These are phyloP conservation scores for Drosophila watanabei DNA, from an alignment of 1,140 invertebrate genomes.

Conservation along the genomic window DNA sequence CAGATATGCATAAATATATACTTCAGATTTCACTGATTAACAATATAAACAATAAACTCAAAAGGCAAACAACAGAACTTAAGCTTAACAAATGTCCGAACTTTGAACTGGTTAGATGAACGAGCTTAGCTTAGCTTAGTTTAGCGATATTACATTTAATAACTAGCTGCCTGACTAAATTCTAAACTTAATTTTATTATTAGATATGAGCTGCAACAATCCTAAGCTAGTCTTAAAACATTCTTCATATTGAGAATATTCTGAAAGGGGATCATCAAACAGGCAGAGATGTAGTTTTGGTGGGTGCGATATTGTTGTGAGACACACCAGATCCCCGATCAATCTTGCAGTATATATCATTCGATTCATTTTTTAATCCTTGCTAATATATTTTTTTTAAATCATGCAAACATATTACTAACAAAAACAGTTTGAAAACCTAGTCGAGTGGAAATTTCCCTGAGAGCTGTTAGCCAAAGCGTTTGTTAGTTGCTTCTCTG, in stretches of 20 bases:
- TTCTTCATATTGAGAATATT: neutral
- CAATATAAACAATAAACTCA: slow-evolving; percentile 38
- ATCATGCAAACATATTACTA: neutral
- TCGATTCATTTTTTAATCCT: neutral
- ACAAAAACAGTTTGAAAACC: neutral
- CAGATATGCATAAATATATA: slow-evolving; percentile 52
- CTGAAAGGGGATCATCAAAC: neutral
- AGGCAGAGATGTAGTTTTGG: neutral
- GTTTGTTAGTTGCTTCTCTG: slow-evolving; percentile 12
- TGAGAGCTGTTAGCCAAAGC: neutral
- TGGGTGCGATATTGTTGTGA: too few relatives aligned
- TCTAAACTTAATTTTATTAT: neutral
- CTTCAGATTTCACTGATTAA: slow-evolving; percentile 10
- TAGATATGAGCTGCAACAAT: neutral
- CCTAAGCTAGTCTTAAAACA: neutral
- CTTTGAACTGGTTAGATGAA: slow-evolving; percentile 50
- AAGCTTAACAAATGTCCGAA: slow-evolving; percentile 21
- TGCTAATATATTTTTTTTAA: neutral
- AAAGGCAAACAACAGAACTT: slow-evolving; percentile 49
- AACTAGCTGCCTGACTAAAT: neutral
- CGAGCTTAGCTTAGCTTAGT: slow-evolving; percentile 37
- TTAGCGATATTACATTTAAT: slow-evolving; percentile 21
- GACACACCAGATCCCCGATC: neutral
- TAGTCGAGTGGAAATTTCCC: neutral
- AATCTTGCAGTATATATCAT: neutral